These are phyloP conservation scores for Catocala nupta DNA, from an alignment of 2,888 invertebrate species.

Conservation along the genomic window DNA sequence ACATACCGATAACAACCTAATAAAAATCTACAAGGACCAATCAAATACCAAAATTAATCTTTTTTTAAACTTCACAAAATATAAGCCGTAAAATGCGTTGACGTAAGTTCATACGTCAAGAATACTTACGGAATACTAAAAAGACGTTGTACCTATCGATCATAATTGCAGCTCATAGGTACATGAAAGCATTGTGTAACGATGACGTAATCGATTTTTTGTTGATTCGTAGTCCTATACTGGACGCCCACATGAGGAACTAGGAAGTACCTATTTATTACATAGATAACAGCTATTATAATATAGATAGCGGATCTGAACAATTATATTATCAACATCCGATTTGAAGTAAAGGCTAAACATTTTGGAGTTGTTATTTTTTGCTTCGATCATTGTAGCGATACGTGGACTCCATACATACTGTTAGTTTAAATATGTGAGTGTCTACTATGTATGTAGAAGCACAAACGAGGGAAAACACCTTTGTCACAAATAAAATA, in stretches of 20 bases:
- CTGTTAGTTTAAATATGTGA: not conserved
- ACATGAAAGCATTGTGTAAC: constrained; percentile 3
- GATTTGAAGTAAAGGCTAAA: constrained; percentile 23
- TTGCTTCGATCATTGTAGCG: not conserved
- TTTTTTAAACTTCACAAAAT: too few relatives aligned
- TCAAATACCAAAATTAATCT: too few relatives aligned
- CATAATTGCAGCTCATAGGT: not conserved
- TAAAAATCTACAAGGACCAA: too few relatives aligned
- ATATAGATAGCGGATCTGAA: constrained; percentile 30
- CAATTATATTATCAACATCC: constrained; percentile 28
- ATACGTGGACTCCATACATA: not conserved
- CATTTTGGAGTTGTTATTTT: not conserved
- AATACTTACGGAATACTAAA: too few relatives aligned
- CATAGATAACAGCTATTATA: constrained; percentile 14
- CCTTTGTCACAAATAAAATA: too few relatives aligned
- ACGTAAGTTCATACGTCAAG: too few relatives aligned
- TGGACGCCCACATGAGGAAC: constrained; percentile 20
- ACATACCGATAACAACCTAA: not conserved
- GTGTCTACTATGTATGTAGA: too few relatives aligned
- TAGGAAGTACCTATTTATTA: constrained; percentile 32
- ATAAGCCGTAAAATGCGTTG: too few relatives aligned
- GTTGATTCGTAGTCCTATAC: constrained; percentile 12
- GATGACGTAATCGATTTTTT: constrained; percentile 10
- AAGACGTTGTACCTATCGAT: too few relatives aligned
- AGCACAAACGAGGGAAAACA: too few relatives aligned